These are phyloP conservation scores for Oryzias curvinotus DNA, from an alignment of 2,113 vertebrate species.

Conservation along the genomic window DNA sequence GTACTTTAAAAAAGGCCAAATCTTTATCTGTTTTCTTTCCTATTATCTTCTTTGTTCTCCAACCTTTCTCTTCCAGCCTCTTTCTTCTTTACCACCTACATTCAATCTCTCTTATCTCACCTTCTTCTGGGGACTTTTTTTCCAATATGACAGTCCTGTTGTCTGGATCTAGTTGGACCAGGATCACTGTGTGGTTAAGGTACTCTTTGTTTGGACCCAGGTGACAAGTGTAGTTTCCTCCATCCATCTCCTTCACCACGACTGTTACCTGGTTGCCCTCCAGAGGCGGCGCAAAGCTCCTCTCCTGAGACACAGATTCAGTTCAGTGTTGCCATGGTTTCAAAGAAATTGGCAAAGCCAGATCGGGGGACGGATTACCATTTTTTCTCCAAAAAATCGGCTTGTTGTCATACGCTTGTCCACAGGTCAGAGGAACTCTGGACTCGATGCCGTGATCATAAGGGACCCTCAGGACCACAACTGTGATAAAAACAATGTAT, in stretches of 20 bases:
- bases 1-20: slow-evolving; percentile 3
- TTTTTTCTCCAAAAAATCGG: slow-evolving; percentile 71
- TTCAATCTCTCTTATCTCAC: slow-evolving; percentile 13
- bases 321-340: slow-evolving; percentile 1
- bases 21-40: not conserved
- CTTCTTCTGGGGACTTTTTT: slow-evolving; percentile 8
- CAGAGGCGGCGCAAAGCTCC: slow-evolving; percentile 17
- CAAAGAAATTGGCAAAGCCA: not conserved
- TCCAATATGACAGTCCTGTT: slow-evolving; percentile 61
- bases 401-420: slow-evolving; percentile 38
- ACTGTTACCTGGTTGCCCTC: slow-evolving; percentile 60
- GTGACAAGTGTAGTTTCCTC: slow-evolving; percentile 78
- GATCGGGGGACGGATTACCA: slow-evolving; percentile 29
- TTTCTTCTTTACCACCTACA: no score
- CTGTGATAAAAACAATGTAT: slow-evolving; percentile 31
- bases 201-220: slow-evolving; percentile 35
- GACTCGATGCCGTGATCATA: not conserved
- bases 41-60: not conserved
- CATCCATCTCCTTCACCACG: slow-evolving; percentile 56
- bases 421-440: slow-evolving; percentile 65
- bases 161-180: slow-evolving; percentile 56
- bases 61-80: not conserved
- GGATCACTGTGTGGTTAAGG: slow-evolving; percentile 74
- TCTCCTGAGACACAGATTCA: slow-evolving; percentile 27
- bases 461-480: slow-evolving; percentile 60